A percentile compares a stretch with the other conserved stretches of the same genome.
Evolutionary conservation across 2,797 vertebrate species (phyloP).

Genomic region (Florisuga fusca): DNA sequence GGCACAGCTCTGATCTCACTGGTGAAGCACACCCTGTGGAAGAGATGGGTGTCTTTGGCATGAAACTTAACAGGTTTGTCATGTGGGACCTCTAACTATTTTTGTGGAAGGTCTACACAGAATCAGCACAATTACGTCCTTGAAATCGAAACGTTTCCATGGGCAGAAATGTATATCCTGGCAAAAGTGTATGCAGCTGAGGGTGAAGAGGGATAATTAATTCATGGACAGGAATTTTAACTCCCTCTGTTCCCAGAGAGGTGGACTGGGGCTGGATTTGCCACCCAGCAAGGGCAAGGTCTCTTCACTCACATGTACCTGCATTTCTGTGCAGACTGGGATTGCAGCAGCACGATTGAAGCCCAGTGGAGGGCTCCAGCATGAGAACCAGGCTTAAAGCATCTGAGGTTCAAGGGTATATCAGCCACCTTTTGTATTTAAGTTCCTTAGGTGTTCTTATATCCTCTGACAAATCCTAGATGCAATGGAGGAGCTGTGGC

Average conservation of each 20-base stretch:
- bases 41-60: background rate
- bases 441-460: background rate
- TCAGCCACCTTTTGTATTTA: background rate
- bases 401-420: background rate
- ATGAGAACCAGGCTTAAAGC: background rate
- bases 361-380: background rate
- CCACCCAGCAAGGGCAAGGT: background rate
- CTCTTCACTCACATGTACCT: background rate
- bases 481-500: background rate
- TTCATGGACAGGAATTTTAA: background rate
- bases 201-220: background rate
- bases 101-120: background rate
- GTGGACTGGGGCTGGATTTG: background rate
- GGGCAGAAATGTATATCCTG: background rate
- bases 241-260: background rate
- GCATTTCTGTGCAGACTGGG: background rate
- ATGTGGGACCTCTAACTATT: background rate
- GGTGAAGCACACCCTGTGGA: rapidly evolving
- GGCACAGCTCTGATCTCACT: background rate
- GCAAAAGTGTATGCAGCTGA: background rate
- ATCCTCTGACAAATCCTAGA: background rate
- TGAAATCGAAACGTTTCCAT: background rate
- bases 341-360: background rate
- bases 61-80: background rate
- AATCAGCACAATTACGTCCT: too few relatives aligned